Percentiles rank a stretch among this genome's conserved stretches.
These are phyloP conservation scores for Lampris megalopsis DNA, from an alignment of 2,113 vertebrate genomes.

Conservation along the genomic window DNA sequence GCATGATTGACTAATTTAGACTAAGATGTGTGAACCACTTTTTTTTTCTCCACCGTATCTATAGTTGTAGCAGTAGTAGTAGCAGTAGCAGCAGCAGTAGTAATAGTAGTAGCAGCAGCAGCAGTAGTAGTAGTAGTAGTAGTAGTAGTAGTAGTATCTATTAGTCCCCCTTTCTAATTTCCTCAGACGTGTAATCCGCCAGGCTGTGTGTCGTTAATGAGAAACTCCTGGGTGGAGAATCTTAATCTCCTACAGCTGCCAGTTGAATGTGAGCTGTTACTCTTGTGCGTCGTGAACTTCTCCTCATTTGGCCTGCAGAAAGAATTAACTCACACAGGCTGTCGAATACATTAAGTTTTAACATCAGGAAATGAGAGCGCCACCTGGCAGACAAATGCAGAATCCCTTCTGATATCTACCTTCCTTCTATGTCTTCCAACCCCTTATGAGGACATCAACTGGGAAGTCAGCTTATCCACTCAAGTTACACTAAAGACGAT, in stretches of 20 bases:
- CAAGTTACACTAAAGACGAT: constrained; percentile 32
- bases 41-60: too few relatives aligned
- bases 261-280: constrained; percentile 51
- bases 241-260: constrained; percentile 24
- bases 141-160: background rate
- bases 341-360: constrained; percentile 41
- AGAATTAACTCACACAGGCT: constrained; percentile 12
- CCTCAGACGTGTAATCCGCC: background rate
- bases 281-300: constrained; percentile 13
- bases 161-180: constrained; percentile 12
- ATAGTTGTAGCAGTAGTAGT: too few relatives aligned
- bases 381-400: constrained; percentile 24
- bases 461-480: constrained; percentile 15
- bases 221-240: background rate
- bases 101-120: too few relatives aligned
- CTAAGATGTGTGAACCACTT: too few relatives aligned
- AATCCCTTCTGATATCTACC: constrained; percentile 41
- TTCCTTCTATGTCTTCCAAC: background rate
- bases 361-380: constrained; percentile 28
- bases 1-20: too few relatives aligned
- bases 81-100: too few relatives aligned
- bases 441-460: constrained; percentile 49
- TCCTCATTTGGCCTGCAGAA: constrained; percentile 12
- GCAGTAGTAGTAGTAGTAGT: too few relatives aligned
- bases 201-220: constrained; percentile 1